Conservation (phyloP, 2,113 vertebrate genomes). For the Dasypus novemcinctus region DNA sequence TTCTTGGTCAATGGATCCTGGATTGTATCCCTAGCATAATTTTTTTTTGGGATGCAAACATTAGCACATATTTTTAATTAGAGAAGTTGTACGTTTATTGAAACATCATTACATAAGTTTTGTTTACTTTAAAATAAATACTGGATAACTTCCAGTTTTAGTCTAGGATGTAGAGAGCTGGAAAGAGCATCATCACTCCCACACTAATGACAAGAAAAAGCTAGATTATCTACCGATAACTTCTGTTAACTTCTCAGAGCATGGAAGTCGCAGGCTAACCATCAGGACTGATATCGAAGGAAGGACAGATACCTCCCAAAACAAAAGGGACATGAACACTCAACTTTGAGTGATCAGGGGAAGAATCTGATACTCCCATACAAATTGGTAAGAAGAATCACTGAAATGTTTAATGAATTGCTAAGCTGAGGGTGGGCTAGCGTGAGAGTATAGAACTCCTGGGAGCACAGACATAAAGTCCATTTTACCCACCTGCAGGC, state of each 20-base stretch:
- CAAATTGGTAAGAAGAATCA: neutral
- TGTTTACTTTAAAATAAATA: neutral
- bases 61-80: too few relatives aligned
- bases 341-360: neutral
- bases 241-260: neutral
- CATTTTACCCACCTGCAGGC: too few relatives aligned
- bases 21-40: neutral
- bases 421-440: neutral
- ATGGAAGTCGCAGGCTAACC: neutral
- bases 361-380: neutral
- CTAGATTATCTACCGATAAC: neutral
- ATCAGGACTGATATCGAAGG: neutral
- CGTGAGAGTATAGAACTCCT: neutral
- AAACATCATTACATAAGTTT: neutral
- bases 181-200: neutral
- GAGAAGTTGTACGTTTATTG: too few relatives aligned
- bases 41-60: neutral
- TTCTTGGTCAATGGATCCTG: neutral
- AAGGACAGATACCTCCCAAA: neutral
- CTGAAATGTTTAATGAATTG: neutral
- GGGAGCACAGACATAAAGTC: too few relatives aligned
- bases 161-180: neutral
- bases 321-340: neutral
- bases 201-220: neutral
- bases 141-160: neutral